Evolutionary conservation across 2,797 vertebrate genomes (phyloP), one percentile per base, ranked within the genome.

Genomic region (Poecilia gillii): DNA sequence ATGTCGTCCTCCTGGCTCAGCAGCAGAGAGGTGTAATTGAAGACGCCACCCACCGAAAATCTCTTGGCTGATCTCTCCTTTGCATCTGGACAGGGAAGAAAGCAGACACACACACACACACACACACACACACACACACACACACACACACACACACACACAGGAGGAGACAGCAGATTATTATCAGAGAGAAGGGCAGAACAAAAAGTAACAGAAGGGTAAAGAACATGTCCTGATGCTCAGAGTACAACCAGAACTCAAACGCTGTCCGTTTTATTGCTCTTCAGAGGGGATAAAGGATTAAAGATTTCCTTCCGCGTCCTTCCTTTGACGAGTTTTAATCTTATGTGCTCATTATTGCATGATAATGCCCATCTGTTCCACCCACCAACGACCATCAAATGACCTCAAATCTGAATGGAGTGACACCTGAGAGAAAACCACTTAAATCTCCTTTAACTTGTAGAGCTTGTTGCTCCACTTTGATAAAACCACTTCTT

Each of bases 11-110:
- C 97, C 0, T 93, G 90, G 91, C 97, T 97, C 84, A 99, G 96
- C 92, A 99, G 94, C 81, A 99, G 89, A 4, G 96, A 94, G 0
- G 97, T 97, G 93, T 97, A 98, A 95, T 99, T 98, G 90, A 93
- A 93, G 75, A 97, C 85, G 0, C 96, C 95, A 0, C 95, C 93
- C 14, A 75, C 94, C 36, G 96, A 95, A 79, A 98, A 98, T 88
- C 93, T 95, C 86, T 84, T 95, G 84, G 97, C 91, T 0, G 91
- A 91, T 62, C 97, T 95, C 88, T 97, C 96, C 81, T 88, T 92
- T 7, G 93, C 91, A 86, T 95, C 95, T 96, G 92, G 79, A 76
- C 81, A 82, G 66, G 81, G 72, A 23, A 73, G n/a, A 47, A 76
- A 83, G 23, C 79, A 49, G 4, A 64, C 59, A 72, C n/a, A 71